phyloP scores from a whole-genome alignment of 2,113 vertebrate species.

The Microcebus jonahi region DNA sequence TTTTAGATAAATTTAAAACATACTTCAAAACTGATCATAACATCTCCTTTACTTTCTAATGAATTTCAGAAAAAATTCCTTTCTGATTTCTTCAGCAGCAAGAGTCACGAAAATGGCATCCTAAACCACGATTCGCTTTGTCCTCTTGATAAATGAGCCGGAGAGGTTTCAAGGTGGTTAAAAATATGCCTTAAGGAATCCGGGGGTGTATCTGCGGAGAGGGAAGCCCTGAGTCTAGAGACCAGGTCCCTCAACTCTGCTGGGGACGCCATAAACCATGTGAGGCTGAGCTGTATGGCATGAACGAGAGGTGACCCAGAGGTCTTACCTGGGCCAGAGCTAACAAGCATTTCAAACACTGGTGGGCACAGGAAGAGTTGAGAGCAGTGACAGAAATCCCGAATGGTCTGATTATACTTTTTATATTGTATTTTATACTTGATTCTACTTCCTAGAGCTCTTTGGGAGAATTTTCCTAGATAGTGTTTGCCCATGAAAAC shows the following conservation, averaged over 20 bases:
- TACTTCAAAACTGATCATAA: neutral
- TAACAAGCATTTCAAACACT: neutral
- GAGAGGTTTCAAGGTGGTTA: neutral
- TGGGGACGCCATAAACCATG: neutral
- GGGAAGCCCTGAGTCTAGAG: neutral
- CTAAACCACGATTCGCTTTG: neutral
- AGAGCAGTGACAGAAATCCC: neutral
- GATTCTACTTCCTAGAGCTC: neutral
- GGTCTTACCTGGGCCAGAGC: neutral
- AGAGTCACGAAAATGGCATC: neutral
- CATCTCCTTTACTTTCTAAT: neutral
- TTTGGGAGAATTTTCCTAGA: neutral
- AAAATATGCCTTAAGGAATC: neutral
- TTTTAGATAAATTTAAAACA: slow-evolving; percentile 26
- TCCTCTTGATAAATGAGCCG: neutral
- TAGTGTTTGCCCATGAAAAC: neutral
- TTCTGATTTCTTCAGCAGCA: neutral
- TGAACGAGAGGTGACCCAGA: neutral
- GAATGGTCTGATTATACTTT: too few species aligned
- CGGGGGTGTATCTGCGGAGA: neutral
- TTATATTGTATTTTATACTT: neutral
- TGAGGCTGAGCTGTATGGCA: neutral
- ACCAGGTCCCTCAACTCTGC: neutral
- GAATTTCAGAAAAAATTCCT: neutral
- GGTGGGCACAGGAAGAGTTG: neutral